A percentile compares a stretch with the other conserved stretches of the same genome.
Evolutionary conservation across 1,140 invertebrate species (phyloP).

Genomic region (Anagrus nilaparvatae): DNA sequence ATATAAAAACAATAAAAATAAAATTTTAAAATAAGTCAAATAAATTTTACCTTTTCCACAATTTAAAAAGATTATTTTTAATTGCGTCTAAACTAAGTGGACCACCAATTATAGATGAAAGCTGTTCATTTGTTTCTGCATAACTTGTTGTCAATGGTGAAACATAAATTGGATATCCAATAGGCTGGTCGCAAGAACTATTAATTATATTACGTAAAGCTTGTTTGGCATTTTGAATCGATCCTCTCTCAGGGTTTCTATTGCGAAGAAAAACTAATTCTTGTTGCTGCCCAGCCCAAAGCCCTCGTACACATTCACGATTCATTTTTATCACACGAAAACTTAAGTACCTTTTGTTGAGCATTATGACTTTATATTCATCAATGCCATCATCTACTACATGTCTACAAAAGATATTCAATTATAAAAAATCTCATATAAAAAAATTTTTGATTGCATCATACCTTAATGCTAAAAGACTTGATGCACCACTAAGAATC

Average conservation of each 20-base stretch:
- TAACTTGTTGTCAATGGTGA: constrained; percentile 97
- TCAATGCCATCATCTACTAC: constrained; percentile 91
- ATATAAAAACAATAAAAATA: constrained; percentile 9
- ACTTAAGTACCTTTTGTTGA: constrained; percentile 92
- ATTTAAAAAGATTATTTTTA: constrained; percentile 52
- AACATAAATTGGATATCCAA: constrained; percentile 99
- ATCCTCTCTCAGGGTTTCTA: constrained; percentile 91
- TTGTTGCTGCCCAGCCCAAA: constrained; percentile 99
- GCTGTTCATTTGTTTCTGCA: constrained; percentile 81
- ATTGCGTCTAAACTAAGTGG: constrained; percentile 71
- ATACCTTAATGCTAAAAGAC: constrained; percentile 86
- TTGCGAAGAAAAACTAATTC: constrained; percentile 89
- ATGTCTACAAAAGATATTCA: constrained; percentile 55
- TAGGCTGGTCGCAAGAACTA: constrained; percentile 98
- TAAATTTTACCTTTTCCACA: constrained; percentile 58
- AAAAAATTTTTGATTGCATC: not conserved
- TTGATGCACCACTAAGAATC: constrained; percentile 88
- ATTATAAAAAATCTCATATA: not conserved
- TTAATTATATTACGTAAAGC: constrained; percentile 97
- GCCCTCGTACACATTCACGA: constrained; percentile 91
- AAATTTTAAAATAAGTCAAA: no score
- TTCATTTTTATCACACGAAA: constrained; percentile 98
- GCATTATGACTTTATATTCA: constrained; percentile 96
- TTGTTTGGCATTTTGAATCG: constrained; percentile 97
- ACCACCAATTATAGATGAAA: constrained; percentile 69